Conservation (phyloP, 2,113 vertebrate species). For the Pogona vitticeps region DNA sequence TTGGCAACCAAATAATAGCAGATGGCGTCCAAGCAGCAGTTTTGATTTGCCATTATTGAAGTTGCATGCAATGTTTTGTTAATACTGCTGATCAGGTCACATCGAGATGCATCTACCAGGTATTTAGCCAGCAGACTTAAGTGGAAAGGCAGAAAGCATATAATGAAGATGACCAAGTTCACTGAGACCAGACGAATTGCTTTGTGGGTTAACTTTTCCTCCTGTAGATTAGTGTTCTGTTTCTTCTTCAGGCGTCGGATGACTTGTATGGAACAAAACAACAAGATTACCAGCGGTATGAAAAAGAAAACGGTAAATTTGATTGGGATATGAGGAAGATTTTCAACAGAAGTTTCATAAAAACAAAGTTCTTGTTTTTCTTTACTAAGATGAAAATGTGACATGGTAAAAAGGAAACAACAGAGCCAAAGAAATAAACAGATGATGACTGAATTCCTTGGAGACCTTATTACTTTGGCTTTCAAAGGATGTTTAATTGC, state of each 20-base stretch:
- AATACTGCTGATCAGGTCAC: rapidly evolving
- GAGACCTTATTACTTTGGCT: constrained; percentile 70
- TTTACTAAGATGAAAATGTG: rapidly evolving
- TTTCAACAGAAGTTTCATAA: rapidly evolving
- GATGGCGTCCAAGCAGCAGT: constrained; percentile 80
- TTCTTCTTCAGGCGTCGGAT: constrained; percentile 65
- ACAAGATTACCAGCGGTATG: constrained; percentile 66
- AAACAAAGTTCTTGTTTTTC: background rate
- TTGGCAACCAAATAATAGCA: constrained; percentile 80
- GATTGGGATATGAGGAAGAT: rapidly evolving
- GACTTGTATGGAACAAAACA: constrained; percentile 75
- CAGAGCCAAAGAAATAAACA: constrained; percentile 71
- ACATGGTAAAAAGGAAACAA: constrained; percentile 60
- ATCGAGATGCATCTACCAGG: background rate
- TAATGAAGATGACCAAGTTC: constrained; percentile 72
- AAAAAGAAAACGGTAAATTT: constrained; percentile 53
- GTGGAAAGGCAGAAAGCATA: constrained; percentile 78
- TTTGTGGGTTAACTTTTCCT: constrained; percentile 54
- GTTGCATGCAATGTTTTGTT: background rate
- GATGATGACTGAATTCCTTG: constrained; percentile 55
- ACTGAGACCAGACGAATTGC: constrained; percentile 71
- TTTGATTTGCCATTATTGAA: constrained; percentile 66
- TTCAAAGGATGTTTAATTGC: constrained; percentile 78
- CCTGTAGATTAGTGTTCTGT: background rate
- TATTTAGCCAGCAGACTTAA: constrained; percentile 32